These are phyloP conservation scores for Amblyopsis hoosieri DNA, from an alignment of 2,797 vertebrate genomes.

Conservation along the genomic window DNA sequence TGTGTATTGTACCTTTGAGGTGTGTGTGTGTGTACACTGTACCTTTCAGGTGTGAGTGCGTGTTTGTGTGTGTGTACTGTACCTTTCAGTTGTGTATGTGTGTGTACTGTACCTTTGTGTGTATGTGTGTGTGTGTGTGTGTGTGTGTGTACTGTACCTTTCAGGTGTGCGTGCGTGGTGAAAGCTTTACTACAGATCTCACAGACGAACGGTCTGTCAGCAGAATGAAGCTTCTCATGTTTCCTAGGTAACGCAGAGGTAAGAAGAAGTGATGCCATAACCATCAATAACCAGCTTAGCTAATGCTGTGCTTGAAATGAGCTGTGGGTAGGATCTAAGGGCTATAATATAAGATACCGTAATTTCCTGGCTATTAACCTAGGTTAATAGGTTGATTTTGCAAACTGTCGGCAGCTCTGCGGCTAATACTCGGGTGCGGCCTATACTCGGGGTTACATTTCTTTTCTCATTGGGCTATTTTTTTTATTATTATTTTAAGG, in stretches of 20 bases:
- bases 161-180: constrained; percentile 92
- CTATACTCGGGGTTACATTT: too few species aligned
- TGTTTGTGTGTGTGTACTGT: not conserved
- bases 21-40: constrained; percentile 75
- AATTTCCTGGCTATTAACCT: too few species aligned
- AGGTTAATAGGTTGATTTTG: too few species aligned
- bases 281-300: too few species aligned
- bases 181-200: constrained; percentile 95
- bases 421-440: too few species aligned
- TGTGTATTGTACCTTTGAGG: constrained; percentile 49
- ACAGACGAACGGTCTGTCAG: constrained; percentile 90
- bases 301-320: too few species aligned
- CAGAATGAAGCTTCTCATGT: constrained; percentile 92
- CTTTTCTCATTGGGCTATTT: too few species aligned
- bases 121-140: constrained; percentile 86
- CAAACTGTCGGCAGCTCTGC: too few species aligned
- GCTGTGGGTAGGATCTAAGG: too few species aligned
- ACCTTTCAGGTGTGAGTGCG: not conserved
- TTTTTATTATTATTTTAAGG: too few species aligned
- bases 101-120: not conserved
- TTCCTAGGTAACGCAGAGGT: constrained; percentile 68
- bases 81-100: not conserved
- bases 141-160: constrained; percentile 56
- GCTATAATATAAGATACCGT: too few species aligned
- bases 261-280: not conserved